A percentile compares a stretch with the other conserved stretches of the same genome.
These are phyloP conservation scores for Catharus bicknelli DNA, from an alignment of 2,113 vertebrate species.

Conservation along the genomic window DNA sequence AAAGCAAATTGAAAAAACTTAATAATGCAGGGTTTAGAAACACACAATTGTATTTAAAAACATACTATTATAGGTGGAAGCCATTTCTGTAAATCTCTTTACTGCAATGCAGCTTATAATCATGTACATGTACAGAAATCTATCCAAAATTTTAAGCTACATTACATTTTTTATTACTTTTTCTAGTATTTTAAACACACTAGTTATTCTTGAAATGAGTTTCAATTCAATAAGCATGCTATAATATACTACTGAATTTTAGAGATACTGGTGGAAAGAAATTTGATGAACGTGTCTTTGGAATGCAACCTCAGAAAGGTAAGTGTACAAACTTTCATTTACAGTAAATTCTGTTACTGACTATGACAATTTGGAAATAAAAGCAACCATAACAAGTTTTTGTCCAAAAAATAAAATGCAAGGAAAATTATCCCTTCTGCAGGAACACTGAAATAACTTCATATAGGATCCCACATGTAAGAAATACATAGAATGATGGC, in stretches of 20 bases:
- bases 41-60: neutral
- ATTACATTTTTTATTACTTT: constrained; percentile 38
- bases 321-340: constrained; percentile 26
- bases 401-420: neutral
- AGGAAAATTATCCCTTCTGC: neutral
- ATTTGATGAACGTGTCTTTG: neutral
- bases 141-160: constrained; percentile 42
- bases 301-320: constrained; percentile 15
- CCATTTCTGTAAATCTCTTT: neutral
- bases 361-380: constrained; percentile 19
- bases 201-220: constrained; percentile 42
- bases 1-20: neutral
- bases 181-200: constrained; percentile 19
- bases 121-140: neutral
- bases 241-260: neutral
- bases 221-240: neutral
- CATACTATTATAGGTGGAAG: neutral
- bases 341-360: constrained; percentile 34
- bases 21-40: neutral
- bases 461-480: neutral
- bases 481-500: neutral
- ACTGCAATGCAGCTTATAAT: neutral
- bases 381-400: neutral
- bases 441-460: neutral
- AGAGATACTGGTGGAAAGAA: neutral